phyloP scores from a whole-genome alignment of 2,113 vertebrate species.

The Pseudopipra pipra region DNA sequence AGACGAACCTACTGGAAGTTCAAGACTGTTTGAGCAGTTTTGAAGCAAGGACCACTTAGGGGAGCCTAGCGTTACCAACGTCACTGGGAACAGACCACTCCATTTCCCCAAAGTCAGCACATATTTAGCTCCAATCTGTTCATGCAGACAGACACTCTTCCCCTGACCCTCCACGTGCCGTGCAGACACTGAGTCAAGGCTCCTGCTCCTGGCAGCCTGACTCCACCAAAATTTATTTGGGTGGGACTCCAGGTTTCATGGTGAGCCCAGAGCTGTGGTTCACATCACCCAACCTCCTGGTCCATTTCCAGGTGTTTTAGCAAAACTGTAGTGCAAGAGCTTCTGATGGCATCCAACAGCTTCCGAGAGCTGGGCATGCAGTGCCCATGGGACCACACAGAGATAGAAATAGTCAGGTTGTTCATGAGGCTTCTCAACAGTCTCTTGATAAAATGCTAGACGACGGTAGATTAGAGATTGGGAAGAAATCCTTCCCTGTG shows the following conservation, averaged over 20 bases:
- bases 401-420: background rate
- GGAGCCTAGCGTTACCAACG: background rate
- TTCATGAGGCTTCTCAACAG: background rate
- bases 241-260: background rate
- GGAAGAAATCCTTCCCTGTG: background rate
- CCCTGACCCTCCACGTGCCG: background rate
- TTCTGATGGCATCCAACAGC: background rate
- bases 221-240: background rate
- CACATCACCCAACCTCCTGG: background rate
- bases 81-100: background rate
- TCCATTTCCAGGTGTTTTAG: background rate
- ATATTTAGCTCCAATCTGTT: background rate
- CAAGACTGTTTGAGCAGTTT: background rate
- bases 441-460: background rate
- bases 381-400: background rate
- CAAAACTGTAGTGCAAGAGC: background rate
- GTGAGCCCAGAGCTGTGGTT: background rate
- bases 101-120: fast-evolving
- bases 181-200: background rate
- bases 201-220: background rate
- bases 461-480: background rate
- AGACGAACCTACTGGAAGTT: background rate
- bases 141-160: background rate
- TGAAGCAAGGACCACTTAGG: background rate
- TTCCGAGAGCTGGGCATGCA: fast-evolving